These are phyloP conservation scores for Enteromius afrohamiltoni DNA, from an alignment of 2,797 vertebrate genomes.

Conservation along the genomic window DNA sequence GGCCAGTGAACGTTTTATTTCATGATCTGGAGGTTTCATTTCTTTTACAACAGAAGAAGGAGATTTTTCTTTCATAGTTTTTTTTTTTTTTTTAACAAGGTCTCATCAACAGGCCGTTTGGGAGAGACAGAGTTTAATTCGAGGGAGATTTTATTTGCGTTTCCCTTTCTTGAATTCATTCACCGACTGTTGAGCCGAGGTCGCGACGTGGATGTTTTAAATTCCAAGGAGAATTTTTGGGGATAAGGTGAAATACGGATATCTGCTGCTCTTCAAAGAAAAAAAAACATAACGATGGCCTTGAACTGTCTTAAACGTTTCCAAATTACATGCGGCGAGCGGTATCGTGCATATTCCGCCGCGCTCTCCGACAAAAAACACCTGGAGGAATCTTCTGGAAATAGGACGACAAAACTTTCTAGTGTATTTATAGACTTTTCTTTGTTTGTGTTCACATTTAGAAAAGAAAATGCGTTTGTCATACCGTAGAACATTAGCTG, in stretches of 20 bases:
- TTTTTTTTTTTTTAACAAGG: constrained; percentile 67
- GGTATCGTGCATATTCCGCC: constrained; percentile 38
- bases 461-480: constrained; percentile 76
- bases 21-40: constrained; percentile 56
- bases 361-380: constrained; percentile 64
- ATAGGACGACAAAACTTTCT: constrained; percentile 82
- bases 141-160: constrained; percentile 51
- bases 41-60: constrained; percentile 60
- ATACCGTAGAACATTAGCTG: constrained; percentile 77
- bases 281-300: constrained; percentile 80
- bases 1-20: constrained; percentile 71
- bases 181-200: constrained; percentile 74
- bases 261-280: constrained; percentile 87
- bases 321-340: constrained; percentile 76
- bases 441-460: constrained; percentile 74
- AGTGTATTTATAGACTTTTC: constrained; percentile 84
- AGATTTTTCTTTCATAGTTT: constrained; percentile 51
- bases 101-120: constrained; percentile 65
- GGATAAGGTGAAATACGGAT: constrained; percentile 81
- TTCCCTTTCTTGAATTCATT: constrained; percentile 63
- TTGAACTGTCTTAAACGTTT: constrained; percentile 87
- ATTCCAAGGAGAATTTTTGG: constrained; percentile 70
- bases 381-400: constrained; percentile 79
- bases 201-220: constrained; percentile 72
- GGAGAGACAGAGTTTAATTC: constrained; percentile 60